Conservation (phyloP, 2,797 vertebrate species). For the Neoniphon sammara region DNA sequence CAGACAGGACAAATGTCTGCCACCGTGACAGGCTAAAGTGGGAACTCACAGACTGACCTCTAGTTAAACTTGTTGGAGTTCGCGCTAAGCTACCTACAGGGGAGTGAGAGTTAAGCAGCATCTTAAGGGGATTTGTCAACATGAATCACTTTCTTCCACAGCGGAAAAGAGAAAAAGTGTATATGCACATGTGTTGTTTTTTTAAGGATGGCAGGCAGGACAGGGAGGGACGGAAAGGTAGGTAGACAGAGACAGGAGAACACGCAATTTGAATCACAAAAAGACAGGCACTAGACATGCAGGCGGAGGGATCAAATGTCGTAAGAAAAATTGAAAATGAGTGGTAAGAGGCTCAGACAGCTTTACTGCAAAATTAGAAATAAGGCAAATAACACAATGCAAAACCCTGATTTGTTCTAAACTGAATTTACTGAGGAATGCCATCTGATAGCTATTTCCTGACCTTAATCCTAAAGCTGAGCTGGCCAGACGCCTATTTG, state of each 20-base stretch:
- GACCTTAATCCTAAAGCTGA: background rate
- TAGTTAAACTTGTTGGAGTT: conserved; percentile 28
- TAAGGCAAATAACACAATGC: background rate
- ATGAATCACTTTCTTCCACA: conserved; percentile 30
- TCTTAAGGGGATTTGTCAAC: conserved; percentile 43
- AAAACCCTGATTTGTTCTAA: background rate
- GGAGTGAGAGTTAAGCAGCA: conserved; percentile 25
- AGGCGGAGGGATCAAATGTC: too few relatives aligned
- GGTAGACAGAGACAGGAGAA: background rate
- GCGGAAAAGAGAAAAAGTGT: conserved; percentile 1
- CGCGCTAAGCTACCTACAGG: conserved; percentile 18
- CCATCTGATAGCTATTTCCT: background rate
- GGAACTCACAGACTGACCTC: conserved; percentile 40
- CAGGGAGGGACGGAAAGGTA: background rate
- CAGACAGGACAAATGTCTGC: conserved; percentile 42
- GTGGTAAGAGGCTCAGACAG: too few relatives aligned
- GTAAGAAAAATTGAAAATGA: too few relatives aligned
- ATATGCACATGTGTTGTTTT: too few relatives aligned
- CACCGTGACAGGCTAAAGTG: conserved; percentile 50
- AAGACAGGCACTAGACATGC: background rate
- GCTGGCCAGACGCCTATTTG: background rate
- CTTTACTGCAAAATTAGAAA: too few relatives aligned
- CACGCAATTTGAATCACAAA: background rate
- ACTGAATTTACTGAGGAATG: background rate
- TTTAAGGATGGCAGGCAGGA: background rate